Evolutionary conservation across 2,888 invertebrate genomes (phyloP).

Genomic region (Subacronicta megacephala): DNA sequence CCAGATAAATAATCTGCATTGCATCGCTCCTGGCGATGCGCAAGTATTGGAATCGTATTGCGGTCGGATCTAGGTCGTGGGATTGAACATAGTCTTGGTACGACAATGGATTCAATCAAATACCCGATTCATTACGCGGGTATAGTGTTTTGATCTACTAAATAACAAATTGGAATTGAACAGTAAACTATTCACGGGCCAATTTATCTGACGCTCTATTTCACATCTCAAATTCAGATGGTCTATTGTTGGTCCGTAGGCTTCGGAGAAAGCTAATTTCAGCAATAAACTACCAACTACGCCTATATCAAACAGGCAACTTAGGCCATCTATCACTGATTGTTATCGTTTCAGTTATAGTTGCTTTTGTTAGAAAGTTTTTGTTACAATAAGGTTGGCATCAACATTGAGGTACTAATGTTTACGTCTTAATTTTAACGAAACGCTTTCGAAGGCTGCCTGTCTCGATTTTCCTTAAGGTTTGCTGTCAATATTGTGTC

Average conservation of each 20-base stretch:
- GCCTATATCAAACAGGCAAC: slow-evolving; percentile 29
- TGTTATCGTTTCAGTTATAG: slow-evolving; percentile 30
- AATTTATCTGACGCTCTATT: slow-evolving; percentile 45
- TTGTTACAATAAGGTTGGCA: background rate
- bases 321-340: slow-evolving; percentile 34
- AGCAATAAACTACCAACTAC: slow-evolving; percentile 33
- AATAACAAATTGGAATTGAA: slow-evolving; percentile 48
- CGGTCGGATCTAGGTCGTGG: slow-evolving; percentile 75
- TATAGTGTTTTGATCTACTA: slow-evolving; percentile 61
- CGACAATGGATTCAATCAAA: slow-evolving; percentile 78
- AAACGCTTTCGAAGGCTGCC: slow-evolving; percentile 11
- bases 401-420: slow-evolving; percentile 2
- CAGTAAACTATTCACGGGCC: slow-evolving; percentile 40
- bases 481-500: slow-evolving; percentile 24
- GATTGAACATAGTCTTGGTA: slow-evolving; percentile 69
- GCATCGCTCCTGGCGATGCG: slow-evolving; percentile 71
- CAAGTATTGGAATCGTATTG: slow-evolving; percentile 75
- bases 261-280: slow-evolving; percentile 39
- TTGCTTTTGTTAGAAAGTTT: slow-evolving; percentile 19
- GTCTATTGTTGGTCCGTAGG: slow-evolving; percentile 32
- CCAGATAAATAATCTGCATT: slow-evolving; percentile 68
- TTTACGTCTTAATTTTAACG: slow-evolving; percentile 5
- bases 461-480: slow-evolving; percentile 5
- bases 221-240: slow-evolving; percentile 39
- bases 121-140: slow-evolving; percentile 71